These are phyloP conservation scores for Chaetoderma sp. DNA, from an alignment of 2,888 invertebrate species.

Conservation along the genomic window DNA sequence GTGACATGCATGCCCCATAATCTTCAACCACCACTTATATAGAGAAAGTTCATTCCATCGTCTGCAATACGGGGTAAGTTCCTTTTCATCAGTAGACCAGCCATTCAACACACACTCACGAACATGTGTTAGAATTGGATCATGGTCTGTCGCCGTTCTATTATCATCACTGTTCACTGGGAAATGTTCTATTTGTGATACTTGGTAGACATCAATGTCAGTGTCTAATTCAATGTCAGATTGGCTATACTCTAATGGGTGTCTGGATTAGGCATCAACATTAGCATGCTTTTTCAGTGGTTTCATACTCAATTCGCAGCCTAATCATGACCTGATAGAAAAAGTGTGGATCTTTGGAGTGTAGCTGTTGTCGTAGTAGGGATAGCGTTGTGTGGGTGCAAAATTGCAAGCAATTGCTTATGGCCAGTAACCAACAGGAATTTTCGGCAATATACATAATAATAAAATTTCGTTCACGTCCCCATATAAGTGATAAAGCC, in stretches of 20 bases:
- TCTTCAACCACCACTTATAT: neutral
- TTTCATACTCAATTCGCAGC: neutral
- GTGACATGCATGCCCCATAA: conserved; percentile 8
- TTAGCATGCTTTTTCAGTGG: neutral
- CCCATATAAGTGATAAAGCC: conserved; percentile 48
- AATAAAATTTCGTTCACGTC: conserved; percentile 7
- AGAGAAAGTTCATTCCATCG: conserved; percentile 1
- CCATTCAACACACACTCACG: neutral
- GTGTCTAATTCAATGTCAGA: neutral
- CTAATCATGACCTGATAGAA: conserved; percentile 1
- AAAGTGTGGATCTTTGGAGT: conserved; percentile 4
- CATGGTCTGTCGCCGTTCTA: neutral
- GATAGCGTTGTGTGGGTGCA: conserved; percentile 1
- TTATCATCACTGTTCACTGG: neutral
- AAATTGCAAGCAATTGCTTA: conserved; percentile 3
- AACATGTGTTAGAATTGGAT: neutral
- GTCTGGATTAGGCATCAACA: conserved; percentile 5
- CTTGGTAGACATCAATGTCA: conserved; percentile 13
- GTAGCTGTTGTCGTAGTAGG: conserved; percentile 1
- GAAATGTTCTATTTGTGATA: neutral
- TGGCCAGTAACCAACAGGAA: conserved; percentile 40
- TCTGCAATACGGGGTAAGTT: neutral
- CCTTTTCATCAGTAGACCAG: neutral
- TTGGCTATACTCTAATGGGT: neutral
- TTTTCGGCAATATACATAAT: conserved; percentile 52